Percentiles rank a stretch among this genome's conserved stretches.
phyloP scores from a whole-genome alignment of 2,113 vertebrate genomes.

The Arizona elegans region DNA sequence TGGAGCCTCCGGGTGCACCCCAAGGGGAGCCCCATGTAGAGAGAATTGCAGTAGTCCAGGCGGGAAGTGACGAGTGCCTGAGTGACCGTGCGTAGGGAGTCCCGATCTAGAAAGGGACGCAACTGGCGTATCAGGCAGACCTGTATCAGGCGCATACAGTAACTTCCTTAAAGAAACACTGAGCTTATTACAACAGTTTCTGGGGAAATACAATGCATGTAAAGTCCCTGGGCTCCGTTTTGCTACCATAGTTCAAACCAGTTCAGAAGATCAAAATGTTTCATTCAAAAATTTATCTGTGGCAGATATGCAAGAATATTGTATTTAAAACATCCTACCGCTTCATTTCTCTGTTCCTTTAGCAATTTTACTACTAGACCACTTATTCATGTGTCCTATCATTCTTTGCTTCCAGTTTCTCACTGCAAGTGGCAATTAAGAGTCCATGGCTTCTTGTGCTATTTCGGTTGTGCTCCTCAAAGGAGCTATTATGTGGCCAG shows the following conservation, averaged over 20 bases:
- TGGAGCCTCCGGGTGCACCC: no score
- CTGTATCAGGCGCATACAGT: background rate
- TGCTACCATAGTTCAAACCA: background rate
- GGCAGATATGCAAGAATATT: background rate
- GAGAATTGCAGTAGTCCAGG: no score
- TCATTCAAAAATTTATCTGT: background rate
- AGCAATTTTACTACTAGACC: slow-evolving; percentile 38
- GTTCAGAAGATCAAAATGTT: background rate
- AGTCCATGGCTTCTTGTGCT: slow-evolving; percentile 56
- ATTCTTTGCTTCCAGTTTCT: slow-evolving; percentile 27
- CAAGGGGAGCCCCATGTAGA: no score
- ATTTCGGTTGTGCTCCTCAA: slow-evolving; percentile 57
- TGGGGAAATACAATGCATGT: background rate
- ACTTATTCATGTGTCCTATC: background rate
- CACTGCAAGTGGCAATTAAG: slow-evolving; percentile 39
- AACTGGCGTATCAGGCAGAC: no score
- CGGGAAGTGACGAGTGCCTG: no score
- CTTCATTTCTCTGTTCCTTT: slow-evolving; percentile 32
- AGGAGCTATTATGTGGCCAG: slow-evolving; percentile 60
- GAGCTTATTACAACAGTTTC: background rate
- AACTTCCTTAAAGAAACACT: background rate
- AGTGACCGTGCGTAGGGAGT: no score
- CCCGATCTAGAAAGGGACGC: no score
- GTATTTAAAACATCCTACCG: slow-evolving; percentile 25
- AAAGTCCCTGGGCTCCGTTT: background rate